phyloP scores from a whole-genome alignment of 2,888 invertebrate genomes.

The Cynaeus angustus region DNA sequence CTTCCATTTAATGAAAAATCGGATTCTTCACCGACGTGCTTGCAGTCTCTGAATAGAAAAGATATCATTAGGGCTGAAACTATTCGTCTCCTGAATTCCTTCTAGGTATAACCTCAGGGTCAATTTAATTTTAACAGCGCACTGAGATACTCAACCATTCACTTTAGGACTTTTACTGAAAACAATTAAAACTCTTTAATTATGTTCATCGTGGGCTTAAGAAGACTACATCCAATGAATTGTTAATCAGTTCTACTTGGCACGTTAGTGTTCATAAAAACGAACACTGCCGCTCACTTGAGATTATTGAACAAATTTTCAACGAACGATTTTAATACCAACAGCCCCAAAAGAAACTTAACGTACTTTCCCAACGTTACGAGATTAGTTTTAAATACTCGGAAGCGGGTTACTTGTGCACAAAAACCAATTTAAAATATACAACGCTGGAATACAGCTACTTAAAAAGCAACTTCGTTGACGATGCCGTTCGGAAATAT shows the following conservation, averaged over 20 bases:
- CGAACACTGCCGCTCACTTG: slow-evolving; percentile 7
- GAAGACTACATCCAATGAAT: slow-evolving; percentile 33
- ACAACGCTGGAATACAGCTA: no score
- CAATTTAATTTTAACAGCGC: slow-evolving; percentile 38
- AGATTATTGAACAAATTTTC: slow-evolving; percentile 39
- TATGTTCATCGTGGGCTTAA: slow-evolving; percentile 40
- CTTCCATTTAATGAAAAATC: background rate
- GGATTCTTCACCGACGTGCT: slow-evolving; percentile 22
- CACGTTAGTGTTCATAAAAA: slow-evolving; percentile 15
- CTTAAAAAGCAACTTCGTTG: no score
- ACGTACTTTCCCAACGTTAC: slow-evolving; percentile 6
- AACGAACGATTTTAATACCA: slow-evolving; percentile 11
- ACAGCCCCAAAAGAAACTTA: slow-evolving; percentile 2
- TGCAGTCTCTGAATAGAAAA: slow-evolving; percentile 14
- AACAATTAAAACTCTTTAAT: slow-evolving; percentile 47
- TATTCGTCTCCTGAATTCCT: slow-evolving; percentile 33
- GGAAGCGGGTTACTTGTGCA: slow-evolving; percentile 1
- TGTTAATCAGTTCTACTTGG: slow-evolving; percentile 34
- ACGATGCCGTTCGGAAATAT: no score
- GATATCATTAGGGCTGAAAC: slow-evolving; percentile 33
- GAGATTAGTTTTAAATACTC: slow-evolving; percentile 33
- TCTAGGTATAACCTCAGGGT: slow-evolving; percentile 2
- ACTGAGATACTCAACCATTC: slow-evolving; percentile 37
- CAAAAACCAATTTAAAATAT: slow-evolving; percentile 16
- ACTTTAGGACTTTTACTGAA: slow-evolving; percentile 33